Percentiles rank a stretch among this genome's conserved stretches.
Evolutionary conservation across 1,140 invertebrate species (phyloP).

Genomic region (Meloidogyne exigua): DNA sequence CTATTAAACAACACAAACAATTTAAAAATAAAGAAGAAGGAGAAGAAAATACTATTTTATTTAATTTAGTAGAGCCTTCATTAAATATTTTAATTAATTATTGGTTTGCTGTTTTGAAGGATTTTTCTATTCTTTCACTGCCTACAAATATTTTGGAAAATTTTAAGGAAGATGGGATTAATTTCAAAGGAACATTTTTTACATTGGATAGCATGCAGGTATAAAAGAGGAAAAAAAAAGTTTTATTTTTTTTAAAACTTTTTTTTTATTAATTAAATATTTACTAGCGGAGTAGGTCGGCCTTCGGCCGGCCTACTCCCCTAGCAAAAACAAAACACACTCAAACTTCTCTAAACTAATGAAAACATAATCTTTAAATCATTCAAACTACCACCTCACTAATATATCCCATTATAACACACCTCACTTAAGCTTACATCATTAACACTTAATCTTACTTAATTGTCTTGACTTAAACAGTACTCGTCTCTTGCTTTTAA

Average conservation of each 20-base stretch:
- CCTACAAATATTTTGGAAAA: slow-evolving; percentile 70
- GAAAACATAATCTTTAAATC: too few species aligned
- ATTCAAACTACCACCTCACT: too few species aligned
- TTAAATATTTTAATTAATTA: slow-evolving; percentile 82
- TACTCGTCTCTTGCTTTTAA: too few species aligned
- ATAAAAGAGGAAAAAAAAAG: not conserved
- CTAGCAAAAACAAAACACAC: too few species aligned
- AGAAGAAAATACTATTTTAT: slow-evolving; percentile 34
- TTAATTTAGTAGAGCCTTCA: slow-evolving; percentile 89
- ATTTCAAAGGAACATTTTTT: slow-evolving; percentile 83
- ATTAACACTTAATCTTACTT: too few species aligned
- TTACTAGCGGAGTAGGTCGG: too few species aligned
- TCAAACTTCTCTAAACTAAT: too few species aligned
- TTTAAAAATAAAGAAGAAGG: slow-evolving; percentile 68
- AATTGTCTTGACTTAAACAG: too few species aligned
- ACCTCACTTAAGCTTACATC: too few species aligned
- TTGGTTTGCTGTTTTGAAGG: slow-evolving; percentile 88
- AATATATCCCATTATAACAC: too few species aligned
- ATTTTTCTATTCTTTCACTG: slow-evolving; percentile 88
- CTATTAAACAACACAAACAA: slow-evolving; percentile 81
- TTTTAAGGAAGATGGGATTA: slow-evolving; percentile 77
- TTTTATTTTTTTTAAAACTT: not conserved
- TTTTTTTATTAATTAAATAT: too few species aligned
- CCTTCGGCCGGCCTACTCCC: too few species aligned
- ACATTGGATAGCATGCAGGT: slow-evolving; percentile 87